Conservation (phyloP, 1,140 invertebrate species). For the Hermetia illucens region DNA sequence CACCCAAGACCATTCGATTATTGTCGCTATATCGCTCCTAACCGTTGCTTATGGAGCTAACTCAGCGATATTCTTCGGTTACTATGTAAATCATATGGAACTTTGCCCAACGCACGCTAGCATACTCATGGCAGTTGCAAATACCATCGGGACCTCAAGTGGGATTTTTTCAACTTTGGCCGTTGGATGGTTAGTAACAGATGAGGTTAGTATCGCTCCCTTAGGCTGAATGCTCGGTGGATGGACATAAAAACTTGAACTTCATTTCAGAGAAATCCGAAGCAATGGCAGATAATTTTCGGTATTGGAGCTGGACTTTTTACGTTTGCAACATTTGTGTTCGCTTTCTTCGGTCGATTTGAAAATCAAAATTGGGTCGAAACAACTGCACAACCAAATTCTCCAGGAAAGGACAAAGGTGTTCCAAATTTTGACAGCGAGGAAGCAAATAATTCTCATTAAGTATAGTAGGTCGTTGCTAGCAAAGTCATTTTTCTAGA, state of each 20-base stretch:
- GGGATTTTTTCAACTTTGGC: slow-evolving; percentile 48
- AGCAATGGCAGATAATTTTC: slow-evolving; percentile 42
- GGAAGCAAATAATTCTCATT: no score
- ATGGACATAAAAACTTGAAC: no score
- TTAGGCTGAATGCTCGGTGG: no score
- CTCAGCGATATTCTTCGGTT: slow-evolving; percentile 52
- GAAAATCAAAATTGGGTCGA: slow-evolving; percentile 46
- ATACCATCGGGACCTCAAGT: slow-evolving; percentile 49
- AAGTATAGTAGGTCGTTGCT: no score
- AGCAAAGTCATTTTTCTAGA: no score
- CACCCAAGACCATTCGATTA: slow-evolving; percentile 24
- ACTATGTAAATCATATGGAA: slow-evolving; percentile 47
- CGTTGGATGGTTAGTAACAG: slow-evolving; percentile 39
- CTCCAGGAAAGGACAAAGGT: no score
- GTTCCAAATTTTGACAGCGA: no score
- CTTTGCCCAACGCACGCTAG: slow-evolving; percentile 57
- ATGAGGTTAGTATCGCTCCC: no score
- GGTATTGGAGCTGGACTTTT: slow-evolving; percentile 40
- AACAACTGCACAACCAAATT: no score
- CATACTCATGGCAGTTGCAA: slow-evolving; percentile 45
- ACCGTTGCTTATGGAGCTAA: slow-evolving; percentile 55
- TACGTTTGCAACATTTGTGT: slow-evolving; percentile 37
- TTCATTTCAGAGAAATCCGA: slow-evolving; percentile 10
- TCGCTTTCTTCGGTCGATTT: slow-evolving; percentile 43
- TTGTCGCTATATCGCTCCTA: slow-evolving; percentile 39